Evolutionary conservation across 2,888 invertebrate species (phyloP).

Genomic region (Yponomeuta evonymella): DNA sequence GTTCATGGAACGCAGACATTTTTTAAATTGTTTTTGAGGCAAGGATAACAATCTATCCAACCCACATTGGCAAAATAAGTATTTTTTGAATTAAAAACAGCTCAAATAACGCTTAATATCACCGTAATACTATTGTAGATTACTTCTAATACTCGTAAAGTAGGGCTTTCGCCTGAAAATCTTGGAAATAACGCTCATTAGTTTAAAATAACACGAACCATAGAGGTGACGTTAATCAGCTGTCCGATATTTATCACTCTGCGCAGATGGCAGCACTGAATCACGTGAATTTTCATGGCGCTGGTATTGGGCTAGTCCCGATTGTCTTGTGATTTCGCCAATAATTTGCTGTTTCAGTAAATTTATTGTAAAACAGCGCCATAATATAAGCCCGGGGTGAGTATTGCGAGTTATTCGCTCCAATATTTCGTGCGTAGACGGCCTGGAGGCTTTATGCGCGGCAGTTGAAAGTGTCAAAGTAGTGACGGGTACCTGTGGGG

Average conservation of each 20-base stretch:
- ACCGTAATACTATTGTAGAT: no score
- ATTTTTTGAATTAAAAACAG: no score
- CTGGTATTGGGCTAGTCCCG: constrained; percentile 73
- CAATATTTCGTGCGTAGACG: constrained; percentile 21
- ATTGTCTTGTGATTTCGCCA: constrained; percentile 76
- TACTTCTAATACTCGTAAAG: no score
- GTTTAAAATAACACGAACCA: constrained; percentile 30
- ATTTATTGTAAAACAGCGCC: constrained; percentile 68
- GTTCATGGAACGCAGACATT: no score
- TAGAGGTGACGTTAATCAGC: constrained; percentile 77
- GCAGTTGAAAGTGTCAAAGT: constrained; percentile 60
- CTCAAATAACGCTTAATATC: no score
- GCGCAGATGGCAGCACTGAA: constrained; percentile 77
- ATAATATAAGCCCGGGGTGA: constrained; percentile 65
- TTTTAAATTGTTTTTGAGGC: no score
- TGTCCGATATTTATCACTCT: constrained; percentile 60
- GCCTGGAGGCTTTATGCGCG: constrained; percentile 53
- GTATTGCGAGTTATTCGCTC: constrained; percentile 34
- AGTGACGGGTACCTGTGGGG: constrained; percentile 35
- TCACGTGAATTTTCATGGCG: constrained; percentile 81
- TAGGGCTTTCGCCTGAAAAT: neutral
- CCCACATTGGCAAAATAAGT: no score
- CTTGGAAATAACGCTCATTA: neutral
- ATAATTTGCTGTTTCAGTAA: constrained; percentile 65
- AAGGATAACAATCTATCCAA: no score